Conservation (phyloP, 2,113 vertebrate species). For the Nibea albiflora region DNA sequence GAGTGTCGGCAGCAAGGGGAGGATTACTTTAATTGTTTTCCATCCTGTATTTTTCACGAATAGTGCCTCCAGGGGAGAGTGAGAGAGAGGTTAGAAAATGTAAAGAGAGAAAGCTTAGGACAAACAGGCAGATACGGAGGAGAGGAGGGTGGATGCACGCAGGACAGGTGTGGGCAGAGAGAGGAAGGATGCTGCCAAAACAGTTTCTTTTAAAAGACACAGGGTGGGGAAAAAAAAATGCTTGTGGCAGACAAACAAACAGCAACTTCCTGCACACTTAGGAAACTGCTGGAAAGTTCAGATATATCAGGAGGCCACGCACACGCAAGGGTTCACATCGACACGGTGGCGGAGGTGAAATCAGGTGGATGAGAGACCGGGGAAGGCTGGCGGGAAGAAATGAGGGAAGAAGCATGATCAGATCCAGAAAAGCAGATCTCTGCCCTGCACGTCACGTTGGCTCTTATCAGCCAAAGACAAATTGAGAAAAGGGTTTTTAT, state of each 20-base stretch:
- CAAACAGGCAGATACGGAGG: no score
- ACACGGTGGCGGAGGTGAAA: slow-evolving; percentile 9
- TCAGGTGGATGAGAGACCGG: slow-evolving; percentile 15
- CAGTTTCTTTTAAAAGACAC: slow-evolving; percentile 44
- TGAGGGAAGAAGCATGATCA: background rate
- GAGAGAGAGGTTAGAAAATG: slow-evolving; percentile 3
- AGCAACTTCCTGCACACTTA: background rate
- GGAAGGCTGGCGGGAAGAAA: slow-evolving; percentile 5
- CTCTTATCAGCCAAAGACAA: slow-evolving; percentile 37
- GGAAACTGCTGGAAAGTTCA: slow-evolving; percentile 13
- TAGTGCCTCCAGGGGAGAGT: slow-evolving; percentile 14
- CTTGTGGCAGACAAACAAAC: slow-evolving; percentile 41
- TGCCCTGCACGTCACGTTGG: background rate
- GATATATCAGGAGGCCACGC: background rate
- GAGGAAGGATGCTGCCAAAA: slow-evolving; percentile 54
- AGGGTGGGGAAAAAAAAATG: slow-evolving; percentile 4
- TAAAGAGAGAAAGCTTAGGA: background rate
- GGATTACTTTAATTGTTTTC: slow-evolving; percentile 49
- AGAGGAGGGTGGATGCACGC: background rate
- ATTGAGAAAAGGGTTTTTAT: slow-evolving; percentile 40
- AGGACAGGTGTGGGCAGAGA: slow-evolving; percentile 13
- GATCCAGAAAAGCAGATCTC: slow-evolving; percentile 17
- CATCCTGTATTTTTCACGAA: slow-evolving; percentile 1
- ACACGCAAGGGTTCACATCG: background rate
- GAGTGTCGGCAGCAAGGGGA: slow-evolving; percentile 26